Percentiles rank a stretch among this genome's conserved stretches.
Conservation (phyloP, 2,113 vertebrate species). For the Gnathonemus longibarbis region DNA sequence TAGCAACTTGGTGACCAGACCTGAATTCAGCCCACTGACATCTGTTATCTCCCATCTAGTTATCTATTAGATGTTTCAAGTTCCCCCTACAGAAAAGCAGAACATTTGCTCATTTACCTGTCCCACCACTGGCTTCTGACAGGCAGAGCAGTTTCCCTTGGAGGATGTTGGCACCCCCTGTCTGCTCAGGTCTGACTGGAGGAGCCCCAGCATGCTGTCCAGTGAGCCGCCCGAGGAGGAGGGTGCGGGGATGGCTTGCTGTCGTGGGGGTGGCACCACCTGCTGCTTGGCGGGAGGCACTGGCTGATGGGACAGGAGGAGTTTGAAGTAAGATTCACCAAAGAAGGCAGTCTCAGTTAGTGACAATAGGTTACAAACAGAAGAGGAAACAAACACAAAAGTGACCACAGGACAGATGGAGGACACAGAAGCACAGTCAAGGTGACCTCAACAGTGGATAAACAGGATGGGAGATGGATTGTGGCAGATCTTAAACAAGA, state of each 20-base stretch:
- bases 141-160: constrained; percentile 81
- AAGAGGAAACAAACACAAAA: not conserved
- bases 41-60: not conserved
- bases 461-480: not conserved
- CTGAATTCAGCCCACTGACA: not conserved
- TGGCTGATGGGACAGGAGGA: constrained; percentile 25
- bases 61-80: not conserved
- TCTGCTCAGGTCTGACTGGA: constrained; percentile 79
- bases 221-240: constrained; percentile 58
- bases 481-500: not conserved
- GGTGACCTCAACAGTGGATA: not conserved
- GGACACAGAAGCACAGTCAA: not conserved
- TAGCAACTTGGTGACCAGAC: not conserved
- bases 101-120: constrained; percentile 56
- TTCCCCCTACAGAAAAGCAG: not conserved
- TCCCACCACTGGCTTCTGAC: constrained; percentile 80
- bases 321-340: not conserved
- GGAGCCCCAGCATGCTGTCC: constrained; percentile 85
- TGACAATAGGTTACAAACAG: not conserved
- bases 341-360: not conserved
- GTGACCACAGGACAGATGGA: not conserved
- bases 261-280: constrained; percentile 40
- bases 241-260: constrained; percentile 42
- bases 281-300: constrained; percentile 42
- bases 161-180: constrained; percentile 78